Evolutionary conservation across 2,888 invertebrate genomes (phyloP).

Genomic region (Synanthedon formicaeformis): DNA sequence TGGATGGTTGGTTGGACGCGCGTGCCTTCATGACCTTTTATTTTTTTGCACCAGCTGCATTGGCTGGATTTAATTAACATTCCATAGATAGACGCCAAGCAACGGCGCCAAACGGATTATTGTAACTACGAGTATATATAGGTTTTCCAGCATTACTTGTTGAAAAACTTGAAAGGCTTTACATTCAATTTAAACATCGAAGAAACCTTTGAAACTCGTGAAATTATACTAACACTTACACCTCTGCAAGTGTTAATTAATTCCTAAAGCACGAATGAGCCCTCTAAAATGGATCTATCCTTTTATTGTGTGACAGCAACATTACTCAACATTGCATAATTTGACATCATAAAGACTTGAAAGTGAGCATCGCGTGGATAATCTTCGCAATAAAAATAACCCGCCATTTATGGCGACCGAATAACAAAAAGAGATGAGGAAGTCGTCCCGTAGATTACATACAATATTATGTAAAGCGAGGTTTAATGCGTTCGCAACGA

Average conservation of each 20-base stretch:
- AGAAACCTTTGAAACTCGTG: background rate
- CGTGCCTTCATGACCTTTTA: slow-evolving; percentile 50
- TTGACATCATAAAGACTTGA: slow-evolving; percentile 7
- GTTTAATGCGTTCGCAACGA: slow-evolving; percentile 2
- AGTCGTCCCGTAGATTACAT: slow-evolving; percentile 3
- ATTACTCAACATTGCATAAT: slow-evolving; percentile 7
- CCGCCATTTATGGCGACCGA: slow-evolving; percentile 1
- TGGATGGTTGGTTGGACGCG: slow-evolving; percentile 11
- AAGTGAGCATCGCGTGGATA: slow-evolving; percentile 5
- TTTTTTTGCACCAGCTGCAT: slow-evolving; percentile 32
- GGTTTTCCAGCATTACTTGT: background rate
- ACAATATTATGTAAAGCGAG: slow-evolving; percentile 4
- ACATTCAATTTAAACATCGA: background rate
- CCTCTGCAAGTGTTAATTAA: background rate
- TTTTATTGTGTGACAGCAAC: background rate
- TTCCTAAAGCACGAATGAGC: background rate
- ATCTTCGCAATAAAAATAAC: slow-evolving; percentile 2
- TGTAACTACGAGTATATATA: background rate
- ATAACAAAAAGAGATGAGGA: slow-evolving; percentile 3
- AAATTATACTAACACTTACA: background rate
- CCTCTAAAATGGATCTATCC: background rate
- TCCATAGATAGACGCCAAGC: slow-evolving; percentile 14
- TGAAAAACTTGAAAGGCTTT: background rate
- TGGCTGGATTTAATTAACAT: slow-evolving; percentile 31
- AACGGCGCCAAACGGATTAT: slow-evolving; percentile 12